Base-by-base conservation (phyloP, 1,140 invertebrate genomes). In the Phenacoccus solenopsis region DNA sequence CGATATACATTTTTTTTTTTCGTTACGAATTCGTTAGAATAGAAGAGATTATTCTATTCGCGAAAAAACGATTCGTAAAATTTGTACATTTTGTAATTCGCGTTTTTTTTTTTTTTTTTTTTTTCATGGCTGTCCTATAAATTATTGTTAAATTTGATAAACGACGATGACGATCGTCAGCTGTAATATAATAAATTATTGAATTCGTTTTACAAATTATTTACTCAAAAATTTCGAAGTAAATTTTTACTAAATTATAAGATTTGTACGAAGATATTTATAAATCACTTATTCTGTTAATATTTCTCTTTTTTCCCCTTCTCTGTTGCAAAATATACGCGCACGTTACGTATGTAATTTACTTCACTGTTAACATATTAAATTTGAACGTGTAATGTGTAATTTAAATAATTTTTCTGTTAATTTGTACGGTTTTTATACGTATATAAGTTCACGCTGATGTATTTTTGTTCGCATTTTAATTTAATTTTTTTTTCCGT, bases 71-170 rank as follows among this genome's bases (percentile, higher is more conserved):
- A 49, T 16, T 49, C 38, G 38, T 49, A 49, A 49, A 49, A 49
- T 49, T 49, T 49, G 38, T 49, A 49, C 38, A 49, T 49, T 49
- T n/a, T 49, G 20, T 49, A 49, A 49, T 49, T 49, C 38, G 38
- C 38, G 16, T 49, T 3, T 49, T n/a, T n/a, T n/a, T n/a, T n/a
- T n/a, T n/a, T n/a, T n/a, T n/a, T n/a, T n/a, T n/a, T n/a, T n/a
- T n/a, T n/a, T 49, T 49, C 38, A 49, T 49, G 38, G 38, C 38
- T 49, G 38, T 49, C 38, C 38, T 49, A 49, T 49, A 49, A 49
- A 49, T 49, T 49, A 49, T 49, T 49, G 13, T 3, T 49, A 16
- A 49, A 3, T 49, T 49, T 49, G 16, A 49, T 49, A 49, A 49
- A 49, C 38, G 38, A 49, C 38, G 38, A 49, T 49, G 38, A 49